Percentiles rank a stretch among this genome's conserved stretches.
These are phyloP conservation scores for Syrrhaptes paradoxus DNA, from an alignment of 2,113 vertebrate species.

Conservation along the genomic window DNA sequence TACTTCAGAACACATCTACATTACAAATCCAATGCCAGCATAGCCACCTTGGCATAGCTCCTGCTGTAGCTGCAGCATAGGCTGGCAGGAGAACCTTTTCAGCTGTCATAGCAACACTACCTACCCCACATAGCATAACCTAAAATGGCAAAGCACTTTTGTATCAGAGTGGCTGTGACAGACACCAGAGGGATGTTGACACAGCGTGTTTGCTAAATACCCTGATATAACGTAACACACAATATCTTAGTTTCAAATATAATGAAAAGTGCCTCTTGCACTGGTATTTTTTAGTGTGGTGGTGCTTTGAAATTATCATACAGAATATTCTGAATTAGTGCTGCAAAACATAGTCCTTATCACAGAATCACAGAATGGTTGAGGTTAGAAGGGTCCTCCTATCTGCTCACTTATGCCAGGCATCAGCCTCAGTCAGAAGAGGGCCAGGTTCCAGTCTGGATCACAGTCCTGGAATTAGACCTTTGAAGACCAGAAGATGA, in stretches of 20 bases:
- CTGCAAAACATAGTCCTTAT: not conserved
- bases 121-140: not conserved
- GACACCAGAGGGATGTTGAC: not conserved
- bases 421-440: not conserved
- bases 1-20: constrained; percentile 28
- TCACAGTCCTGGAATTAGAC: not conserved
- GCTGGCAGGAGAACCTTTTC: constrained; percentile 40
- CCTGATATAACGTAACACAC: not conserved
- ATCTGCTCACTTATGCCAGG: not conserved
- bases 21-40: not conserved
- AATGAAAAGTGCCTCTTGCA: not conserved
- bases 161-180: not conserved
- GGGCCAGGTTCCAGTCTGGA: not conserved
- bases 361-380: not conserved
- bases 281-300: not conserved
- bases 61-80: not conserved
- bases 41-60: not conserved
- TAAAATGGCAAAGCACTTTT: constrained; percentile 2
- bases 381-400: not conserved
- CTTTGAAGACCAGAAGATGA: not conserved
- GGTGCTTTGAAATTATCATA: not conserved
- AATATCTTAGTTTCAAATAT: not conserved
- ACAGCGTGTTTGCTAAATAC: not conserved
- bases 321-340: not conserved
- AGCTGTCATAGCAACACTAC: constrained; percentile 41